Evolutionary conservation across 2,888 invertebrate species (phyloP).

Genomic region (Mythimna vitellina): DNA sequence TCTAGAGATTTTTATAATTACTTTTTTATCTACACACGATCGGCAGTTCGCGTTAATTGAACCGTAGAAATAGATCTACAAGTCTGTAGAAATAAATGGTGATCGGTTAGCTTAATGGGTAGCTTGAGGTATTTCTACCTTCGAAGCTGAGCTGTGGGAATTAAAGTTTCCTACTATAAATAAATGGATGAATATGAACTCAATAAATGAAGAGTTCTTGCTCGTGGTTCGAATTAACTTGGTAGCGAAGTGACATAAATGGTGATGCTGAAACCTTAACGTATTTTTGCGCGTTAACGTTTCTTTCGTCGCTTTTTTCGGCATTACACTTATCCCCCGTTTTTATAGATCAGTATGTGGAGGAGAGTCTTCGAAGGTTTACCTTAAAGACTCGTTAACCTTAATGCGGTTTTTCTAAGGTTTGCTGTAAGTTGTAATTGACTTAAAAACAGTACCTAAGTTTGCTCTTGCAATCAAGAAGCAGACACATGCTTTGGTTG

Average conservation of each 20-base stretch:
- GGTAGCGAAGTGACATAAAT: not conserved
- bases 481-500: not conserved
- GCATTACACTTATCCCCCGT: not conserved
- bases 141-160: not conserved
- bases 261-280: too few species aligned
- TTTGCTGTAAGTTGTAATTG: not conserved
- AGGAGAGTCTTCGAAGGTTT: not conserved
- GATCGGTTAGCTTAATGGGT: constrained; percentile 17
- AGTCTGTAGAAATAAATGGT: constrained; percentile 40
- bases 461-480: constrained; percentile 10
- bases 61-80: constrained; percentile 31
- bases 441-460: not conserved
- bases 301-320: constrained; percentile 2
- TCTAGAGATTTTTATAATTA: constrained; percentile 54
- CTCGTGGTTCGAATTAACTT: not conserved
- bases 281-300: not conserved
- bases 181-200: constrained; percentile 3
- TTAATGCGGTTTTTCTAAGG: not conserved
- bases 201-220: constrained; percentile 4
- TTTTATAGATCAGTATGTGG: constrained; percentile 2
- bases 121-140: constrained; percentile 7
- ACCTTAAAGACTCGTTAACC: not conserved
- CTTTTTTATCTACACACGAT: constrained; percentile 30
- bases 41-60: constrained; percentile 37
- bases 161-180: not conserved